phyloP scores from a whole-genome alignment of 2,113 vertebrate species.

The Cynopterus brachyotis region DNA sequence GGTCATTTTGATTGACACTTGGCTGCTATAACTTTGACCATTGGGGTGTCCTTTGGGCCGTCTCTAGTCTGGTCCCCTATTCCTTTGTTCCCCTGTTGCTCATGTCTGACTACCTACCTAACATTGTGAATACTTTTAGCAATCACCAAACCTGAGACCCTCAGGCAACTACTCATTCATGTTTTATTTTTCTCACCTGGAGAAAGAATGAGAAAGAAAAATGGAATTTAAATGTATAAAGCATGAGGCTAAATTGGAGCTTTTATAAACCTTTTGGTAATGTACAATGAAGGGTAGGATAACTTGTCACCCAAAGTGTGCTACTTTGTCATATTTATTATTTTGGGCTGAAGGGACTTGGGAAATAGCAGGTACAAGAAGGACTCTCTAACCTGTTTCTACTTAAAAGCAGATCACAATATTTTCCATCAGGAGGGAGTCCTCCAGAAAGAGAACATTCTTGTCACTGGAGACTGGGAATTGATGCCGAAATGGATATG shows the following conservation, averaged over 20 bases:
- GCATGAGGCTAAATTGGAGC: background rate
- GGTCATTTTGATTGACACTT: too few species aligned
- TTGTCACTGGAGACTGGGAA: too few species aligned
- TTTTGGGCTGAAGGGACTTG: background rate
- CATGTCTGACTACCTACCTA: too few species aligned
- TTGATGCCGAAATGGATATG: too few species aligned
- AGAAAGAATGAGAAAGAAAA: background rate
- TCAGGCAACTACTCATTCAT: background rate
- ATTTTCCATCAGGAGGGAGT: background rate
- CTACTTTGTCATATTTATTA: background rate
- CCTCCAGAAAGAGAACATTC: too few species aligned
- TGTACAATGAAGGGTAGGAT: background rate
- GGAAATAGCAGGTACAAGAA: background rate
- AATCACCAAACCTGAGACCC: background rate
- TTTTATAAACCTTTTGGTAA: background rate
- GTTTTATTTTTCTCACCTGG: background rate
- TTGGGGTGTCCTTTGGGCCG: too few species aligned
- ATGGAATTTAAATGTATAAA: background rate
- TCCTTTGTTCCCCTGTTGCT: too few species aligned
- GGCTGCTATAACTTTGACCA: too few species aligned
- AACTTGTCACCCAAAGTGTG: background rate
- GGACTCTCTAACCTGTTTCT: background rate
- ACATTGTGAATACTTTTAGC: background rate
- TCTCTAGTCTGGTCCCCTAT: too few species aligned
- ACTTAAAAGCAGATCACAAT: background rate